Conservation (phyloP, 2,888 invertebrate genomes). For the Spicauda simplicius region DNA sequence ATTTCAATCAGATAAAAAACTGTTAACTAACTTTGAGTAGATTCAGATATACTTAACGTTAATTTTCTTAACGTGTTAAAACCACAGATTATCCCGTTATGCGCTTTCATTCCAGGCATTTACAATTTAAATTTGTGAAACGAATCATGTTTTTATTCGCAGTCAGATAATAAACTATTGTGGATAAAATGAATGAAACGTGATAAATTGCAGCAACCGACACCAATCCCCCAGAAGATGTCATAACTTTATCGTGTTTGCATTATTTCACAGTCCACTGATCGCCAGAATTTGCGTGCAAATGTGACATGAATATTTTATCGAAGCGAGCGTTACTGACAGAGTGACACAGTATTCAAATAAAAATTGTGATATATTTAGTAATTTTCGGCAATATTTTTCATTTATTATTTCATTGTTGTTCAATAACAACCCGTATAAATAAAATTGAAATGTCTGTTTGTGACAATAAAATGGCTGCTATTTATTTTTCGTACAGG, state of each 20-base stretch:
- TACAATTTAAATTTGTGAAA: conserved; percentile 9
- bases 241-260: conserved; percentile 79
- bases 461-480: neutral
- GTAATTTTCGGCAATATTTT: conserved; percentile 22
- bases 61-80: neutral
- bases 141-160: conserved; percentile 9
- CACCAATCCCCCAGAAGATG: conserved; percentile 67
- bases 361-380: conserved; percentile 33
- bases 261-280: conserved; percentile 77
- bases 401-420: conserved; percentile 20
- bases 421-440: conserved; percentile 7
- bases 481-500: neutral
- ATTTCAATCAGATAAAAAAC: too few relatives aligned
- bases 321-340: conserved; percentile 61
- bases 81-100: neutral
- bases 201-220: conserved; percentile 54
- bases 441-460: neutral
- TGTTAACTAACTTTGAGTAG: too few relatives aligned
- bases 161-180: conserved; percentile 33
- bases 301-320: conserved; percentile 78
- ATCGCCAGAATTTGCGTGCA: conserved; percentile 72
- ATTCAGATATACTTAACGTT: too few relatives aligned
- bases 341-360: conserved; percentile 51
- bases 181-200: conserved; percentile 43
- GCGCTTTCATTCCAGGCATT: neutral